Evolutionary conservation across 2,797 vertebrate genomes (phyloP), one percentile per base, ranked within the genome.

Genomic region (Mus spretus): DNA sequence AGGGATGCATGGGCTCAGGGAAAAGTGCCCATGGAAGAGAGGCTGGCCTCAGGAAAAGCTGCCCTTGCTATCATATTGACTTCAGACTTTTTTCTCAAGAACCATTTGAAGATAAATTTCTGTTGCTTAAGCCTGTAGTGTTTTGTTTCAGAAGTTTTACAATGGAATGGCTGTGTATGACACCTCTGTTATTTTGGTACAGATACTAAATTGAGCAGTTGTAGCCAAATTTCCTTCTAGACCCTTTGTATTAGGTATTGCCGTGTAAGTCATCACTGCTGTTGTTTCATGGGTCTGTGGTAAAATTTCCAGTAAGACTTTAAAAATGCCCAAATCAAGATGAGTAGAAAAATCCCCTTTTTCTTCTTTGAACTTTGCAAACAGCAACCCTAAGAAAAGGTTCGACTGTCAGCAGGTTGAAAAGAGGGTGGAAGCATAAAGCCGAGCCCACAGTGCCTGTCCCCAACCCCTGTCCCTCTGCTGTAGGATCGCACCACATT

Each of bases 241-340:
- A 6, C 84, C 91, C 55, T 90, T 72, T 53, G 44, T 0, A 19
- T 10, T 47, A 47, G 19, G n/a, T 7, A 28, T 31, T 50, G 6
- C 40, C 28, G 17, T 22, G 44, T 0, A 22, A 4, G 10, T 22
- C 4, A 8, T 31, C 63, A 14, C n/a, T 24, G 24, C 26, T 0
- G 6, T 50, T 88, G 9, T 82, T 92, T 81, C 5, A 11, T 24
- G 0, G 17, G 13, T 59, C 78, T 90, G 0, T 53, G 55, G 78
- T 87, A 1, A 95, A 53, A 61, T 34, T 97, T 83, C 9, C 44
- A 22, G 26, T 37, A 85, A 70, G 22, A 87, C 94, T 95, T 93
- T 26, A 93, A 92, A 89, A 72, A 13, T 59, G 75, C 89, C 67
- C 61, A 81, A 80, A 65, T 65, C 53, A 80, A 90, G 59, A 83